Conservation (phyloP, 2,888 invertebrate genomes). For the Hypomecis atomaria region DNA sequence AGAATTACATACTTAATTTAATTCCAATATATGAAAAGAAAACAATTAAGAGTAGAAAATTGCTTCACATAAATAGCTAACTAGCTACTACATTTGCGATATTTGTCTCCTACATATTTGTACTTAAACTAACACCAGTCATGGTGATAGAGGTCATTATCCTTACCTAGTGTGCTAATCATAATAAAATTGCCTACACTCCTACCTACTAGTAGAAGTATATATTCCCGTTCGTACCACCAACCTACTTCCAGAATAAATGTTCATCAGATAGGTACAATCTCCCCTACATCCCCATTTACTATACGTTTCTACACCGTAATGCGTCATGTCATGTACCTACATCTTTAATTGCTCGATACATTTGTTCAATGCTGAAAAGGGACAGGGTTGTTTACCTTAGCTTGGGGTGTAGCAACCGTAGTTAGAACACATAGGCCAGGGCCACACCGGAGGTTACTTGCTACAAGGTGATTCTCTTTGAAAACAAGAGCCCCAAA, state of each 20-base stretch:
- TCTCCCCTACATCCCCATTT: neutral
- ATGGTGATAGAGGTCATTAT: too few relatives aligned
- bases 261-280: slow-evolving; percentile 1
- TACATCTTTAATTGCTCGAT: slow-evolving; percentile 17
- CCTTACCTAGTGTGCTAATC: neutral
- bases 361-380: slow-evolving; percentile 58
- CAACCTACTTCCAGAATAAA: neutral
- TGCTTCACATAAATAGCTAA: too few relatives aligned
- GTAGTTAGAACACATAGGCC: neutral
- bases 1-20: too few relatives aligned
- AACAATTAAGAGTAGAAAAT: too few relatives aligned
- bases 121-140: too few relatives aligned
- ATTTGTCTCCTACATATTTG: too few relatives aligned
- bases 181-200: neutral
- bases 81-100: too few relatives aligned
- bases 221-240: neutral
- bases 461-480: too few relatives aligned
- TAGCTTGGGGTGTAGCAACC: slow-evolving; percentile 48
- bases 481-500: too few relatives aligned
- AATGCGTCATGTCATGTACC: neutral
- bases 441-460: neutral
- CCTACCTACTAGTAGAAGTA: neutral
- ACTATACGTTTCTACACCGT: slow-evolving; percentile 2
- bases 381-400: slow-evolving; percentile 65
- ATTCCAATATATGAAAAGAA: too few relatives aligned